phyloP scores from a whole-genome alignment of 2,113 vertebrate genomes.

The Strigops habroptila region DNA sequence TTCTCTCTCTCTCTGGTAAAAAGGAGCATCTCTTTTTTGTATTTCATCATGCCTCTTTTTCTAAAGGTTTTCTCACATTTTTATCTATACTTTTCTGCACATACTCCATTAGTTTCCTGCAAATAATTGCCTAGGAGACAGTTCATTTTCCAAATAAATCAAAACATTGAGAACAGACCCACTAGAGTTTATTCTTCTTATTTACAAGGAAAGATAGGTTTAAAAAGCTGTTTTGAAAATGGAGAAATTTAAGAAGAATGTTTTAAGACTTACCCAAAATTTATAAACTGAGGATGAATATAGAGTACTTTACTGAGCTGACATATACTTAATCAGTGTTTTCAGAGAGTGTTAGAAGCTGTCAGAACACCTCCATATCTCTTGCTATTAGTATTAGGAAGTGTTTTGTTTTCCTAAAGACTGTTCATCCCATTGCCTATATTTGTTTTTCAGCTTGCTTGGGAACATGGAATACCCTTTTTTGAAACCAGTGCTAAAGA shows the following conservation, averaged over 20 bases:
- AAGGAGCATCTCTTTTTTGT: neutral
- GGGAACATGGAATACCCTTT: slow-evolving; percentile 74
- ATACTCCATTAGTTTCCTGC: slow-evolving; percentile 30
- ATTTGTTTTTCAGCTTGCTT: slow-evolving; percentile 71
- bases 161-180: slow-evolving; percentile 53
- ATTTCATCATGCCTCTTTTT: neutral
- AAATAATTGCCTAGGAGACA: slow-evolving; percentile 56
- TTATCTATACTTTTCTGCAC: slow-evolving; percentile 47
- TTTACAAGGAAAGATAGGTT: slow-evolving; percentile 36
- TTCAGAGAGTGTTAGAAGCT: slow-evolving; percentile 12
- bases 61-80: slow-evolving; percentile 42
- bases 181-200: slow-evolving; percentile 20
- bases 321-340: slow-evolving; percentile 44
- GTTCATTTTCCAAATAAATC: slow-evolving; percentile 62
- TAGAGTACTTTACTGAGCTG: slow-evolving; percentile 21
- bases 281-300: slow-evolving; percentile 34
- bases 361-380: neutral
- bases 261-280: slow-evolving; percentile 58
- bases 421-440: neutral
- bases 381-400: neutral
- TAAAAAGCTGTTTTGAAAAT: slow-evolving; percentile 49
- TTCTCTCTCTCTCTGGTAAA: neutral
- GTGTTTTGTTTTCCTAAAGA: neutral
- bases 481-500: slow-evolving; percentile 77
- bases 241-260: slow-evolving; percentile 26